Base-by-base conservation (phyloP, 2,888 invertebrate species). In the Hylaea fasciaria region DNA sequence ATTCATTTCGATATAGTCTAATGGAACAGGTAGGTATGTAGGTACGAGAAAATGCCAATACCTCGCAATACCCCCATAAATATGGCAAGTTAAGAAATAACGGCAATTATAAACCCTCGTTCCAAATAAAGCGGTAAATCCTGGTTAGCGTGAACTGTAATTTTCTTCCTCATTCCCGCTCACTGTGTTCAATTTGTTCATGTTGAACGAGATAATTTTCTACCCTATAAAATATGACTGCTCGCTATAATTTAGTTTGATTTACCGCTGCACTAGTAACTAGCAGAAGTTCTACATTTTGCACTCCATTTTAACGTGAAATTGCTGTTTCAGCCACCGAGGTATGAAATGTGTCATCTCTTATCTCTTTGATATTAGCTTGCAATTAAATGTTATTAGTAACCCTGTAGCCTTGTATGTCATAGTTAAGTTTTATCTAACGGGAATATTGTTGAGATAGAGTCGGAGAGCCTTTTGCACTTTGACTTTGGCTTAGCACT, bases 231-330 rank as follows among this genome's bases (percentile, higher is more conserved):
- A 83, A 83, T 81, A 85, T 81, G 64, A 67, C 71, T 70, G 69
- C 71, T 73, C 70, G 66, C 80, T 82, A 79, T 83, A 86, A 86
- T 84, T 87, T 80, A 62, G 70, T 76, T 79, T 83, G 84, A 88
- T 87, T 85, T 86, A 85, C 77, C 66, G 77, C 74, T 77, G 77
- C 74, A 77, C 72, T 71, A 72, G 72, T 72, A 74, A 77, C 76
- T 75, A 77, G 75, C 76, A 78, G 73, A 76, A 80, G 79, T 83
- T 76, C 65, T 65, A 72, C 74, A 74, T 78, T 85, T 81, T 73
- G 77, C 79, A 81, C 78, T 78, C 78, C 67, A 78, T 80, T 87
- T 85, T 76, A 80, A 67, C 77, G 78, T 77, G 73, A 83, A 83
- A 81, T 78, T 73, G 66, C 74, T 68, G 68, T 69, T 69, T 68